Percentiles rank a stretch among this genome's conserved stretches.
Conservation (phyloP, 2,797 vertebrate species). For the Malacoctenus gilli region DNA sequence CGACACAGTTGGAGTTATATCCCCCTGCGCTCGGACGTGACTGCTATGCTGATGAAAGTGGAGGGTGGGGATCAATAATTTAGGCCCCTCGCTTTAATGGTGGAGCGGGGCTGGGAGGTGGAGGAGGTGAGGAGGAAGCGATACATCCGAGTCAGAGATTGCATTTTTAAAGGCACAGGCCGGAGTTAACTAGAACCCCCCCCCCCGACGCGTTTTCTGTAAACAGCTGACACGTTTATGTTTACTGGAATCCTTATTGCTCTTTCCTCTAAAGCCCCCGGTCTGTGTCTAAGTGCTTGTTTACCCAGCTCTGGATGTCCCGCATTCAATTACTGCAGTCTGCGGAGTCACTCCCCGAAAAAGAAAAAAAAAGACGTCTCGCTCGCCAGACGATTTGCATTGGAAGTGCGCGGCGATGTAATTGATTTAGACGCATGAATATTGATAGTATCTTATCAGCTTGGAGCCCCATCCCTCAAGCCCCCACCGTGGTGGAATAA, state of each 20-base stretch:
- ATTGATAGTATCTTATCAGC: slow-evolving; percentile 73
- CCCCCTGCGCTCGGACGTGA: slow-evolving; percentile 90
- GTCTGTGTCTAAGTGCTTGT: slow-evolving; percentile 65
- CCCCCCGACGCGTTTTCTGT: slow-evolving; percentile 52
- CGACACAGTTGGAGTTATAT: slow-evolving; percentile 88
- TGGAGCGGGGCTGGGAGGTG: slow-evolving; percentile 41
- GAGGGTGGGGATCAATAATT: slow-evolving; percentile 93
- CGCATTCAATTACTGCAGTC: slow-evolving; percentile 53
- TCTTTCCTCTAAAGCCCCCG: slow-evolving; percentile 58
- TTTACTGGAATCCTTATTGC: slow-evolving; percentile 68
- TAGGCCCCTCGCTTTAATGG: slow-evolving; percentile 92
- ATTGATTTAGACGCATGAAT: slow-evolving; percentile 74
- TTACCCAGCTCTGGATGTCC: slow-evolving; percentile 58
- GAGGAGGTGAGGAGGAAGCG: slow-evolving; percentile 81
- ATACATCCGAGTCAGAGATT: slow-evolving; percentile 91
- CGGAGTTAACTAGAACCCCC: slow-evolving; percentile 53
- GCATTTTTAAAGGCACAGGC: slow-evolving; percentile 73
- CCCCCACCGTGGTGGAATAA: slow-evolving; percentile 61
- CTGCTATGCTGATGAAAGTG: slow-evolving; percentile 94
- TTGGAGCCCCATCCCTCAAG: slow-evolving; percentile 58
- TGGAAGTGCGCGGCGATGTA: slow-evolving; percentile 65
- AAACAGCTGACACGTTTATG: slow-evolving; percentile 69
- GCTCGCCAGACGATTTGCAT: slow-evolving; percentile 67
- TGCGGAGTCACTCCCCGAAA: slow-evolving; percentile 57
- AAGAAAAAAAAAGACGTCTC: too few species aligned